Percentiles rank a stretch among this genome's conserved stretches.
Evolutionary conservation across 2,888 invertebrate species (phyloP).

Genomic region (Nebria brevicollis): DNA sequence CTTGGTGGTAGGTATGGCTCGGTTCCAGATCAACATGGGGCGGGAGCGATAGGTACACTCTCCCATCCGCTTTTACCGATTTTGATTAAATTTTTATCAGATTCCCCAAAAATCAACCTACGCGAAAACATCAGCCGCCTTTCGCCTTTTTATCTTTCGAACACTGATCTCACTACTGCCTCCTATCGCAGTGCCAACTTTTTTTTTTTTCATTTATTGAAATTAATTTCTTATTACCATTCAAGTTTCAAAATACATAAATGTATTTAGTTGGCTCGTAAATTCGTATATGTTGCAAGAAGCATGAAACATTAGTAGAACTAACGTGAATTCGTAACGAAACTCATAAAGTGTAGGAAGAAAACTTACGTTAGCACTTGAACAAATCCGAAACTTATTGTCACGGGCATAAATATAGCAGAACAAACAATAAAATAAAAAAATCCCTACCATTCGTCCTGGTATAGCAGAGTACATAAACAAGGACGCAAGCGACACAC

Average conservation of each 20-base stretch:
- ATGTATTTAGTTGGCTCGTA: no score
- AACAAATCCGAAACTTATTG: conserved; percentile 35
- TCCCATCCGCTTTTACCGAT: conserved; percentile 13
- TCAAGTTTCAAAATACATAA: neutral
- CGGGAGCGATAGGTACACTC: neutral
- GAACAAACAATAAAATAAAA: conserved; percentile 23
- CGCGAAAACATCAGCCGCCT: neutral
- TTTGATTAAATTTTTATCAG: conserved; percentile 22
- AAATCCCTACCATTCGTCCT: conserved; percentile 13
- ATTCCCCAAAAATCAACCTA: conserved; percentile 5
- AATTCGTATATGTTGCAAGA: no score
- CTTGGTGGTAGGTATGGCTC: conserved; percentile 5
- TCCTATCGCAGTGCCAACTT: neutral
- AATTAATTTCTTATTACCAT: neutral
- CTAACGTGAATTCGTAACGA: neutral
- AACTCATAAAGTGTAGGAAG: conserved; percentile 36
- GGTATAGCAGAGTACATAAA: conserved; percentile 25
- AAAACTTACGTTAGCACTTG: conserved; percentile 36
- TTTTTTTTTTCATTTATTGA: neutral
- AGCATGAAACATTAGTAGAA: conserved; percentile 28
- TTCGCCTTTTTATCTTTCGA: neutral
- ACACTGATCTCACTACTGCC: neutral
- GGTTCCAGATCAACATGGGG: conserved; percentile 5
- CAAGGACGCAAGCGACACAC: conserved; percentile 1
- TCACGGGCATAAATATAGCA: conserved; percentile 28